Evolutionary conservation across 2,113 vertebrate genomes (phyloP).

Genomic region (Aepyceros melampus): DNA sequence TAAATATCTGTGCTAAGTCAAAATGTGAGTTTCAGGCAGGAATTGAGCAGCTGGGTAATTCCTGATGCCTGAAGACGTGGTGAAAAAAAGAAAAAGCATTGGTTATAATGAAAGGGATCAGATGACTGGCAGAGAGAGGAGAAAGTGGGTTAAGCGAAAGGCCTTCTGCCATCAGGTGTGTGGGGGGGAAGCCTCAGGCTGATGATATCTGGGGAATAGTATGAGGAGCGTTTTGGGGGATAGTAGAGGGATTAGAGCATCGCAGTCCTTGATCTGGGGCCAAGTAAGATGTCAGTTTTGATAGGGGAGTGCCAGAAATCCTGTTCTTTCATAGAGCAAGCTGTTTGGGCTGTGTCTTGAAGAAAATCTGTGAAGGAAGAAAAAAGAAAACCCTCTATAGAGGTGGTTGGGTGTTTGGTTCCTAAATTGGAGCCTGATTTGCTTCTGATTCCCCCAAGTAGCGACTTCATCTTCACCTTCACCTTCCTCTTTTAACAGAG

Average conservation of each 20-base stretch:
- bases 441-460: not conserved
- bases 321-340: not conserved
- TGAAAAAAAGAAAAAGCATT: not conserved
- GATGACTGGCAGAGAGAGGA: not conserved
- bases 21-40: not conserved
- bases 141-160: not conserved
- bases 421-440: not conserved
- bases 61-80: not conserved
- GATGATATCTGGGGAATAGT: not conserved
- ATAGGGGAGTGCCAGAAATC: not conserved
- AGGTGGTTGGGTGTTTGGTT: not conserved
- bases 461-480: too few relatives aligned
- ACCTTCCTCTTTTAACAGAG: not conserved
- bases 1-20: not conserved
- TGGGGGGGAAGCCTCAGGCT: not conserved
- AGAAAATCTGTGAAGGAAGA: not conserved
- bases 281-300: not conserved
- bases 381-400: not conserved
- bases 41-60: not conserved
- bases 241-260: accelerated
- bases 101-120: not conserved
- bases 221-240: not conserved
- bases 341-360: not conserved
- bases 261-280: not conserved
- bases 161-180: not conserved